Base-by-base conservation (phyloP, 1,140 invertebrate species). In the Zeugodacus cucurbitae region DNA sequence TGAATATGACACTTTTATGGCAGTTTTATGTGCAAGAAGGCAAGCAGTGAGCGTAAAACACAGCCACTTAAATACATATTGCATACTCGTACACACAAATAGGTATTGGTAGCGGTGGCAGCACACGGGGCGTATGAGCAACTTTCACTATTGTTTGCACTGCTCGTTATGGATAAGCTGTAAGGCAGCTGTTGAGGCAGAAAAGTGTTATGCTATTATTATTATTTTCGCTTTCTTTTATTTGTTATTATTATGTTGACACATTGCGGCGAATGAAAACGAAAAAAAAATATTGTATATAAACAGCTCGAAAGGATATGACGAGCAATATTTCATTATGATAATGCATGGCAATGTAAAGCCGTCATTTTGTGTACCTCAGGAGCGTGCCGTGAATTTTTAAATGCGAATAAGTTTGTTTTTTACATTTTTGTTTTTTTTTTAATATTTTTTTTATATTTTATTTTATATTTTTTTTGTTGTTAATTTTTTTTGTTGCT, bases 1-100 rank as follows among this genome's bases (percentile, higher is more conserved):
- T 74, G 34, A 41, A 74, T 74, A 74, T 74, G 67, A 74, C 67
- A 74, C 67, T 74, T 74, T 74, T 74, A 74, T 74, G 67, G 32
- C 32, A 41, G 34, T 74, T 74, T 74, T 74, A 74, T 41, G 67
- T 41, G 67, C 34, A 20, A 22, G 20, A 32, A 74, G 34, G 34
- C 67, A 74, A 74, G 67, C 34, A 37, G 34, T 32, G 20, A 37
- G 34, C 67, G 67, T 17, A 67, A 29, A 67, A 26, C 64, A 32
- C 14, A 29, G 14, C 29, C 64, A 67, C 64, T 26, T 29, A 10
- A 62, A 8, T 26, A 10, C 20, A 2, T 62, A 6, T 26, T 29
- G n/a, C 26, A n/a, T 20, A 20, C n/a, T 67, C 7, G 17, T 32
- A 34, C 20, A 74, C 34, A 34, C 32, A 67, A 34, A 74, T 7